Evolutionary conservation across 2,888 invertebrate genomes (phyloP).

Genomic region (Spialia ferax): DNA sequence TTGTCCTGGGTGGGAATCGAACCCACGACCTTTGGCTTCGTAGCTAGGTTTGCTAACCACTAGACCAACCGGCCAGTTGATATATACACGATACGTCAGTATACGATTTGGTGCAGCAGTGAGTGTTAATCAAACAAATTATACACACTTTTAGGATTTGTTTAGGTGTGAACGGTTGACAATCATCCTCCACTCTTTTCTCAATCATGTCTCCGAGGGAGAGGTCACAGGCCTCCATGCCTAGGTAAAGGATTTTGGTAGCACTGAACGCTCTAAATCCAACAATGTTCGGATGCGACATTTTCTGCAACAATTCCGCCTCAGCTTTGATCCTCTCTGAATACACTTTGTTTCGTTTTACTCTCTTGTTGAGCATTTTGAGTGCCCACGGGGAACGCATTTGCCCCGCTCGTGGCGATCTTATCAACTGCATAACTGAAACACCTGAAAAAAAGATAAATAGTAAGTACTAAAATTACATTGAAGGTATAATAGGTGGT

Average conservation of each 20-base stretch:
- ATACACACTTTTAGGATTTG: conserved; percentile 86
- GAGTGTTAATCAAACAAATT: no score
- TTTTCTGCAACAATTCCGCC: conserved; percentile 89
- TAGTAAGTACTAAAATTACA: neutral
- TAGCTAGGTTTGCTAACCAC: no score
- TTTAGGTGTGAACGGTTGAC: conserved; percentile 87
- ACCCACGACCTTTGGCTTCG: no score
- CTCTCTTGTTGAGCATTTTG: conserved; percentile 89
- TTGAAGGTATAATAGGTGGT: neutral
- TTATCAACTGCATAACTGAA: conserved; percentile 91
- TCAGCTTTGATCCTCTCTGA: conserved; percentile 89
- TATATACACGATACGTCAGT: no score
- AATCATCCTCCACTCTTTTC: conserved; percentile 84
- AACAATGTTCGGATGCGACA: conserved; percentile 94
- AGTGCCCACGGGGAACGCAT: conserved; percentile 95
- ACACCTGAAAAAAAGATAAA: conserved; percentile 84
- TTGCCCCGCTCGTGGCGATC: conserved; percentile 90
- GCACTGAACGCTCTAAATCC: conserved; percentile 89
- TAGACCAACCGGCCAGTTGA: no score
- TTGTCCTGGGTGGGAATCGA: no score
- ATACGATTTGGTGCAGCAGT: no score
- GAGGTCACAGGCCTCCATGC: conserved; percentile 92
- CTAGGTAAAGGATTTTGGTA: conserved; percentile 88
- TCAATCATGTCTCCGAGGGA: conserved; percentile 93
- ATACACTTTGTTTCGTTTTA: conserved; percentile 74